Evolutionary conservation across 2,113 vertebrate species (phyloP).

Genomic region (Cynocephalus volans): DNA sequence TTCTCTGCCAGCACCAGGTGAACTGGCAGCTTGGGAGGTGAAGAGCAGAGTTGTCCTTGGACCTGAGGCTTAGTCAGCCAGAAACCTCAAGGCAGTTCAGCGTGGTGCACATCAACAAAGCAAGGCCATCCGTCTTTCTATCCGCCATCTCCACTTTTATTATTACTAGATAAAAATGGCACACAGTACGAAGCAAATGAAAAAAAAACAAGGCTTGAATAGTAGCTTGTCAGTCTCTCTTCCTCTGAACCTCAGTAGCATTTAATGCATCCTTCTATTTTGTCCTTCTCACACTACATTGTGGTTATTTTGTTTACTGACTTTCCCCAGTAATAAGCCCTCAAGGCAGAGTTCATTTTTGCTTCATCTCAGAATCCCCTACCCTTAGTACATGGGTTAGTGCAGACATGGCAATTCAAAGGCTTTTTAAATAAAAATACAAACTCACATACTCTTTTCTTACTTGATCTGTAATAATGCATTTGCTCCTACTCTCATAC

Average conservation of each 20-base stretch:
- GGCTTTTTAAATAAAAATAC: neutral
- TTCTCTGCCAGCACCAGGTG: neutral
- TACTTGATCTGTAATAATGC: neutral
- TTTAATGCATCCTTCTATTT: neutral
- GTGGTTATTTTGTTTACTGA: neutral
- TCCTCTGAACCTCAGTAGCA: neutral
- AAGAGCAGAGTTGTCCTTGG: neutral
- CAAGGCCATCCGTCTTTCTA: neutral
- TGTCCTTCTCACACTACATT: neutral
- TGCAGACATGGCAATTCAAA: neutral
- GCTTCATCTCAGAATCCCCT: neutral
- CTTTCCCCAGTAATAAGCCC: neutral
- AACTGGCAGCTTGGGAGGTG: too few species aligned
- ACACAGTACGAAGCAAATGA: neutral
- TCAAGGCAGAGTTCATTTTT: neutral
- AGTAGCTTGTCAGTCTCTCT: neutral
- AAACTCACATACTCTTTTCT: neutral
- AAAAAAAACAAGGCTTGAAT: neutral
- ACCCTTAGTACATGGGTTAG: neutral
- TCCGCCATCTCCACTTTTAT: too few species aligned
- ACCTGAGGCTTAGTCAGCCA: neutral
- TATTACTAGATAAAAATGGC: neutral
- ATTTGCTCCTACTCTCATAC: neutral
- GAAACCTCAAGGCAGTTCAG: neutral
- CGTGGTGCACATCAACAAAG: neutral